A percentile compares a stretch with the other conserved stretches of the same genome.
These are phyloP conservation scores for Emmelina monodactyla DNA, from an alignment of 2,888 invertebrate species.

Conservation along the genomic window DNA sequence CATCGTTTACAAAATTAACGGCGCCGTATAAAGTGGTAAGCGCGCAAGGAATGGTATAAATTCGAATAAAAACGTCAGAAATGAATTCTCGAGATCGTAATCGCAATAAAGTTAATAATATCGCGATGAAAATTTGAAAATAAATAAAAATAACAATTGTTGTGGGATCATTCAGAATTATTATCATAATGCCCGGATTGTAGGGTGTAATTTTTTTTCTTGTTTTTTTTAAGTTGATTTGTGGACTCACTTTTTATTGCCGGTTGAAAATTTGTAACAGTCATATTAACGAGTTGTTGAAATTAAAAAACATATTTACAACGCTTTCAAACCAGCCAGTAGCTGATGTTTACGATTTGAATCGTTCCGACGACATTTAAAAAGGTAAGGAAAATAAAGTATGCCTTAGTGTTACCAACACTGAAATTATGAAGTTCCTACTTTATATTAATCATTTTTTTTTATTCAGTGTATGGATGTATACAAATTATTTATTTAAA, in stretches of 20 bases:
- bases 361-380: no score
- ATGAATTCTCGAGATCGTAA: conserved; percentile 61
- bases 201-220: conserved; percentile 20
- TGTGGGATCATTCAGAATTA: conserved; percentile 44
- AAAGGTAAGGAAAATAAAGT: no score
- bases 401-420: no score
- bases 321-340: no score
- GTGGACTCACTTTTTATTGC: neutral
- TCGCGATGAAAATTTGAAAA: conserved; percentile 56
- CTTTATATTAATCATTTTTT: no score
- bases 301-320: no score
- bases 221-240: neutral
- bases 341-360: no score
- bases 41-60: conserved; percentile 44
- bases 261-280: neutral
- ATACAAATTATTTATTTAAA: no score
- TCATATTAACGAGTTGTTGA: no score
- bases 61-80: conserved; percentile 64
- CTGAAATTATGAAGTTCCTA: no score
- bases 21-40: neutral
- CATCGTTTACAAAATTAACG: conserved; percentile 3
- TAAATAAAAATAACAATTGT: conserved; percentile 53
- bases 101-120: conserved; percentile 62
- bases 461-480: no score
- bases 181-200: conserved; percentile 36